These are phyloP conservation scores for Drosophila emarginata DNA, from an alignment of 2,888 invertebrate species.

Conservation along the genomic window DNA sequence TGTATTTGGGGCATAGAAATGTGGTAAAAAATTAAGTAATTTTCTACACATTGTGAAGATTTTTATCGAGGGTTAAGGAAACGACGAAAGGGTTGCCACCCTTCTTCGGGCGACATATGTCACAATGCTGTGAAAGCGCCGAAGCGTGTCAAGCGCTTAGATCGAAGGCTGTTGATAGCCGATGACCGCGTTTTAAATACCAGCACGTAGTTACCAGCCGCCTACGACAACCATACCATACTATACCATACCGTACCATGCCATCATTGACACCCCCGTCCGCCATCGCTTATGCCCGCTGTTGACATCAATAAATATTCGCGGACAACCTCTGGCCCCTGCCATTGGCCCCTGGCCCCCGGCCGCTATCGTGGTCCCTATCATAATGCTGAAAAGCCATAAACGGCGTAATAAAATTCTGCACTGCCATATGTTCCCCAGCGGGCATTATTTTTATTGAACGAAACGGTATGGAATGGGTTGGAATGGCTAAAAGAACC, in stretches of 20 bases:
- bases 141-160: conserved; percentile 72
- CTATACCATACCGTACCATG: neutral
- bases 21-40: conserved; percentile 67
- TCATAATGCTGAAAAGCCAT: conserved; percentile 75
- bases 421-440: conserved; percentile 78
- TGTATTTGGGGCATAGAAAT: neutral
- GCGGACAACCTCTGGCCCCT: conserved; percentile 50
- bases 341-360: neutral
- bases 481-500: conserved; percentile 19
- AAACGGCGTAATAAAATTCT: conserved; percentile 77
- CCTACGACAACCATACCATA: conserved; percentile 15
- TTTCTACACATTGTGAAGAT: conserved; percentile 64
- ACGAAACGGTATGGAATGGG: conserved; percentile 35
- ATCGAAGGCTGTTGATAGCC: conserved; percentile 64
- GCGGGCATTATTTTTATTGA: conserved; percentile 76
- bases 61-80: conserved; percentile 44
- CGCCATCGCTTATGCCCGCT: conserved; percentile 18
- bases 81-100: conserved; percentile 61
- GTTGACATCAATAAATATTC: conserved; percentile 78
- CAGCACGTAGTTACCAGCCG: conserved; percentile 57
- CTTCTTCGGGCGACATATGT: conserved; percentile 57
- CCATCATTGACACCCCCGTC: neutral
- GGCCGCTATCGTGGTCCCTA: conserved; percentile 25
- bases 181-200: conserved; percentile 69
- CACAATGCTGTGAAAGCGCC: conserved; percentile 56